Conservation (phyloP, 2,888 invertebrate species). For the Galerucella nymphaeae region DNA sequence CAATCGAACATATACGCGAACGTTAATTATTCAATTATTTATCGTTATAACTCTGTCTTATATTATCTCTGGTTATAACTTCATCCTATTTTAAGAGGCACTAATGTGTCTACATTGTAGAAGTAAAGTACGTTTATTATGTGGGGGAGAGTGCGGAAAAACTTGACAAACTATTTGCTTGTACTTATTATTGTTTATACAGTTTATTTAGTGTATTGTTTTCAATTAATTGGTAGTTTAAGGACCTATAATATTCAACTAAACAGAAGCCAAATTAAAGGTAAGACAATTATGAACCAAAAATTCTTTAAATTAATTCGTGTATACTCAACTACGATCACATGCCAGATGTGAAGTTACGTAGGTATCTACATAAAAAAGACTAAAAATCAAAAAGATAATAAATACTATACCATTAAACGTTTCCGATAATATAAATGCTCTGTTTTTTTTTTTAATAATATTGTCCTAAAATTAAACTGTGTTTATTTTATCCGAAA, state of each 20-base stretch:
- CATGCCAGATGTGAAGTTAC: too few species aligned
- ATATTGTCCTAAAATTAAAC: too few species aligned
- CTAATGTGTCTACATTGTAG: background rate
- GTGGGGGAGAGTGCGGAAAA: slow-evolving; percentile 2
- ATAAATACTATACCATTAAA: too few species aligned
- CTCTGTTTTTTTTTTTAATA: too few species aligned
- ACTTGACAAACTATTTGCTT: background rate
- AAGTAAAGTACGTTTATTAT: background rate
- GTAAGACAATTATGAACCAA: too few species aligned
- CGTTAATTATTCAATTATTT: background rate
- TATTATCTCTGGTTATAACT: too few species aligned
- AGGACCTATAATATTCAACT: background rate
- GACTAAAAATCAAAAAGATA: too few species aligned
- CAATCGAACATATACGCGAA: background rate
- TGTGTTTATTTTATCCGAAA: too few species aligned
- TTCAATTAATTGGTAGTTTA: background rate
- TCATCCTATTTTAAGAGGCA: background rate
- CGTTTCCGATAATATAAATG: too few species aligned
- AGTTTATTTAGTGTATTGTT: slow-evolving; percentile 10
- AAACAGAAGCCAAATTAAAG: background rate
- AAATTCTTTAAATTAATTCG: too few species aligned
- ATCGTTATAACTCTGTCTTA: background rate
- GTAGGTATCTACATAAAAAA: too few species aligned
- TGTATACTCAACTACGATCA: too few species aligned
- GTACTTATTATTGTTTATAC: background rate